Evolutionary conservation across 37 sponge, comb jelly and placozoan genomes (phyloP).

Genomic region (Beroe ovata): DNA sequence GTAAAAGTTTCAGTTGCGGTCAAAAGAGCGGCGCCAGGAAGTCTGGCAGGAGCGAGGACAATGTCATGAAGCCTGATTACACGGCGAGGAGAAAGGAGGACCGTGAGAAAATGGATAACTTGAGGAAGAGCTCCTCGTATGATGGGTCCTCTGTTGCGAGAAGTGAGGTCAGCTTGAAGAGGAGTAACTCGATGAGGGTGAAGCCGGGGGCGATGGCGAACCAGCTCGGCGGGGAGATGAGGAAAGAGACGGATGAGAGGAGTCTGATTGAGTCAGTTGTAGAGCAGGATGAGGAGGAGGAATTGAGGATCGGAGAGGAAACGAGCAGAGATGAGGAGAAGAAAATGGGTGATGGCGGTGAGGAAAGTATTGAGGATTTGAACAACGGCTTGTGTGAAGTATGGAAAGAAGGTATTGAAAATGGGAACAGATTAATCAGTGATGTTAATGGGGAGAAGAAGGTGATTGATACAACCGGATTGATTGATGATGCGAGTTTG

Average conservation of each 20-base stretch:
- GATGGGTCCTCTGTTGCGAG: not conserved
- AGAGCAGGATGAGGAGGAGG: not conserved
- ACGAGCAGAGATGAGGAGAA: not conserved
- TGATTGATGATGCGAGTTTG: too few species aligned
- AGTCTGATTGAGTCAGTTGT: too few species aligned
- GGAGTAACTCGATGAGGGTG: not conserved
- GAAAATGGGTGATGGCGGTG: too few species aligned
- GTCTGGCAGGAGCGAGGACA: not conserved
- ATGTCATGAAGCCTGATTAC: not conserved
- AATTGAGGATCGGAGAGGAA: not conserved
- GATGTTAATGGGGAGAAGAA: too few species aligned
- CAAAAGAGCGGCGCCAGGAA: not conserved
- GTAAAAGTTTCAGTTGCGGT: not conserved
- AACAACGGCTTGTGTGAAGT: too few species aligned
- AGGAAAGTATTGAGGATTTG: too few species aligned
- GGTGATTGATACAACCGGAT: too few species aligned
- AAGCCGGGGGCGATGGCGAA: not conserved
- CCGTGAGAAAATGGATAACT: not conserved
- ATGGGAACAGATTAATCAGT: too few species aligned
- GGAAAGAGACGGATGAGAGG: not conserved
- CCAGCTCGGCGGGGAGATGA: not conserved
- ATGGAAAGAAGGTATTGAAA: too few species aligned
- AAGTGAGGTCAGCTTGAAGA: too few species aligned
- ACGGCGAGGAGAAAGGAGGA: not conserved
- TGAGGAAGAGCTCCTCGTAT: not conserved